Evolutionary conservation across 2,888 invertebrate species (phyloP), one percentile per base, ranked within the genome.

Genomic region (Vesta saturnalis): DNA sequence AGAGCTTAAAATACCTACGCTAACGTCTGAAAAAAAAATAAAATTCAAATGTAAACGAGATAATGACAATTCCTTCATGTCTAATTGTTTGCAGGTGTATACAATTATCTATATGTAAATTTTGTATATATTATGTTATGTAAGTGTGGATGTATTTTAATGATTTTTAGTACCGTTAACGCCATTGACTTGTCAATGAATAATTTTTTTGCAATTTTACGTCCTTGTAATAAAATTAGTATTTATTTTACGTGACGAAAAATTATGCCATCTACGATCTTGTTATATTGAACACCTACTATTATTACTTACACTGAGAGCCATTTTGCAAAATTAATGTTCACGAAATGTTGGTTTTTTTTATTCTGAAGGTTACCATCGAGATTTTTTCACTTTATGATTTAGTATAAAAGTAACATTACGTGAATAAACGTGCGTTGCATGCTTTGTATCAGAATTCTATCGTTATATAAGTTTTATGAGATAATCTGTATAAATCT

Each of bases 1-100:
- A 69, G 14, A 19, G 46, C 62, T 67, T 62, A 62, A 61, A 60
- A 59, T 67, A 56, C 21, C 54, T 61, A 49, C 56, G 46, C 14
- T 49, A 18, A 35, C 14, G 19, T 63, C 23, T 57, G 14, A 67
- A 16, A 61, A n/a, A n/a, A n/a, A n/a, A 49, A 61, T 59, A 58
- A 56, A 56, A 55, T 62, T 62, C 46, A 60, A 55, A 61, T 59
- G 57, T 52, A 64, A 64, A 60, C 55, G 60, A 68, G 63, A 63
- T 64, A 68, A 64, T 63, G 54, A 43, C 49, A 49, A 16, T 49
- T 15, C 15, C 49, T 49, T 15, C 16, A 49, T 49, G 14, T 49
- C 3, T 49, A 49, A 49, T 49, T 49, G 49, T 49, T 49, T 49
- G 49, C 49, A 49, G 49, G 49, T 49, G 49, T 49, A 43, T 43